Evolutionary conservation across 2,113 vertebrate species (phyloP).

Genomic region (Naja naja): DNA sequence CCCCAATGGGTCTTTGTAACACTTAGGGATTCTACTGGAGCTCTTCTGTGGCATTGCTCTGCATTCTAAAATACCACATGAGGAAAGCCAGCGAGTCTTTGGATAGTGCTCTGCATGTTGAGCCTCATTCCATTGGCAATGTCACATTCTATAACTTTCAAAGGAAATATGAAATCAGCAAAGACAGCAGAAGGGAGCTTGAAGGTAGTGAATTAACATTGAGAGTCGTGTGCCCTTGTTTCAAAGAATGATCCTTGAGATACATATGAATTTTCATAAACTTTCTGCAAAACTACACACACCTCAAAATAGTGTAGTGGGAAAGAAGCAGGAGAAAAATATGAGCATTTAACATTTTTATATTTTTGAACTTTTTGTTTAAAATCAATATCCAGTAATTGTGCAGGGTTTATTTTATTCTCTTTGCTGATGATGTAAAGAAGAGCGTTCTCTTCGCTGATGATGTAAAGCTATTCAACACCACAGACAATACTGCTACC

Average conservation of each 20-base stretch:
- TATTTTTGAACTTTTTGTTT: neutral
- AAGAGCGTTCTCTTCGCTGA: no score
- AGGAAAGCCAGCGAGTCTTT: neutral
- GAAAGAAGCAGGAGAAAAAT: neutral
- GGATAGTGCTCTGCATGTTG: neutral
- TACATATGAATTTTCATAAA: slow-evolving; percentile 13
- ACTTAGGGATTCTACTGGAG: neutral
- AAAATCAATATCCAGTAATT: neutral
- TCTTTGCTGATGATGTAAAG: no score
- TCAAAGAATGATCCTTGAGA: slow-evolving; percentile 6
- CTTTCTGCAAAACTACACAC: neutral
- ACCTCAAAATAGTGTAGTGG: neutral
- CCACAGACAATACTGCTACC: no score
- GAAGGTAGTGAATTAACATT: neutral
- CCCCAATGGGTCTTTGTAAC: neutral
- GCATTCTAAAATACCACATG: neutral
- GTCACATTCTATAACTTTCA: slow-evolving; percentile 17
- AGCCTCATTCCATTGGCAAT: neutral
- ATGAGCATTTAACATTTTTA: neutral
- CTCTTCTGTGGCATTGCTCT: neutral
- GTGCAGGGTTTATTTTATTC: neutral
- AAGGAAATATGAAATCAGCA: neutral
- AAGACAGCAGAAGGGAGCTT: slow-evolving; percentile 4
- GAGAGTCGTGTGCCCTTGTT: neutral
- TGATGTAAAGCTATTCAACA: no score